These are phyloP conservation scores for Drosophila mauritiana DNA, from an alignment of 1,140 invertebrate genomes.

Conservation along the genomic window DNA sequence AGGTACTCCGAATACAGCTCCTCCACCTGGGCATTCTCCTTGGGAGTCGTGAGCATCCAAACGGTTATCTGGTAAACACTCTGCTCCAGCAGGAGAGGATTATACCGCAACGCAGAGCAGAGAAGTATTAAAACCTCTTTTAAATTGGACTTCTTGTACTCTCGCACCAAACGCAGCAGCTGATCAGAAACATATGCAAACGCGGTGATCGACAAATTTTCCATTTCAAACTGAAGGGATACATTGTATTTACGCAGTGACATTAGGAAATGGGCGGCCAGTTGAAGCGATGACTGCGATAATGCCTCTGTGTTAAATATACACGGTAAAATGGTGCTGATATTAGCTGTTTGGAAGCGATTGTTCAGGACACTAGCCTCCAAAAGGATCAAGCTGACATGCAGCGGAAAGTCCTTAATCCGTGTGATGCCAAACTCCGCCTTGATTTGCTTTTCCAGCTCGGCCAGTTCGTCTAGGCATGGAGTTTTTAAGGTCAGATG, in stretches of 20 bases:
- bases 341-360: not conserved
- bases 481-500: slow-evolving; percentile 38
- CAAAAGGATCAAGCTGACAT: slow-evolving; percentile 30
- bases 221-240: slow-evolving; percentile 38
- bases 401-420: not conserved
- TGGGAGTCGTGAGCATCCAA: slow-evolving; percentile 60
- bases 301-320: not conserved
- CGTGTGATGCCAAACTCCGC: not conserved
- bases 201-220: not conserved
- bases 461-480: slow-evolving; percentile 55
- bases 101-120: slow-evolving; percentile 61
- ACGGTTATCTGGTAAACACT: slow-evolving; percentile 69
- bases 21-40: slow-evolving; percentile 34
- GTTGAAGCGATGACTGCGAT: not conserved
- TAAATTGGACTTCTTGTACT: slow-evolving; percentile 19
- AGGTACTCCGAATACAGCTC: slow-evolving; percentile 67
- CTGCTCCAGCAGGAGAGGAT: slow-evolving; percentile 76
- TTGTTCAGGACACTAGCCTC: slow-evolving; percentile 35
- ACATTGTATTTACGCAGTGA: slow-evolving; percentile 68
- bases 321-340: not conserved
- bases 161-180: slow-evolving; percentile 15
- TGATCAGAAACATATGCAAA: slow-evolving; percentile 24
- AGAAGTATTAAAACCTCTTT: slow-evolving; percentile 56
- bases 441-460: slow-evolving; percentile 44
- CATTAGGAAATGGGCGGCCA: slow-evolving; percentile 45